Conservation (phyloP, 2,888 invertebrate genomes). For the Leucozona laternaria region DNA sequence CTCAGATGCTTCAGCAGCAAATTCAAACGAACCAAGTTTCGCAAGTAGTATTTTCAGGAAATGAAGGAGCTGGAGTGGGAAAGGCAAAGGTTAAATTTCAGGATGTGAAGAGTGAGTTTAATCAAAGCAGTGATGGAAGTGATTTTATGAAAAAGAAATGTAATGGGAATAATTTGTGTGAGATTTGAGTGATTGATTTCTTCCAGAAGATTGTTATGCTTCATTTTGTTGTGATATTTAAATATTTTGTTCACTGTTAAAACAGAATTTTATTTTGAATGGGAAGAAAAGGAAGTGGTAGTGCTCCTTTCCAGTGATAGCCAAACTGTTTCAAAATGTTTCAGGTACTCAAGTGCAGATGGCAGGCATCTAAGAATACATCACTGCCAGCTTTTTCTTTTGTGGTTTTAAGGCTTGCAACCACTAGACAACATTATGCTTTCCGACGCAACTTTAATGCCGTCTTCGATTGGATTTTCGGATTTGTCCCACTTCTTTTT, state of each 20-base stretch:
- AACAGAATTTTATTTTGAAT: neutral
- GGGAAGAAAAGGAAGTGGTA: neutral
- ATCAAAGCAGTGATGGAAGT: neutral
- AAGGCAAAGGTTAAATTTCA: slow-evolving; percentile 15
- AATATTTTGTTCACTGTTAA: neutral
- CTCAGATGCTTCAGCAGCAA: slow-evolving; percentile 77
- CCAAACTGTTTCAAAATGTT: neutral
- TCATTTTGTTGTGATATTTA: neutral
- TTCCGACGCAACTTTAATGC: too few relatives aligned
- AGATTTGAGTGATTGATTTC: neutral
- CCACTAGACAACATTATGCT: too few relatives aligned
- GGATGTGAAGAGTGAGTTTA: neutral
- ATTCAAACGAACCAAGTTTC: slow-evolving; percentile 65
- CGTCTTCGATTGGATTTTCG: too few relatives aligned
- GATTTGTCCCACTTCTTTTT: too few relatives aligned
- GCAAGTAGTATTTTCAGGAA: neutral
- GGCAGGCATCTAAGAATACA: neutral
- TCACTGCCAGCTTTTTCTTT: neutral
- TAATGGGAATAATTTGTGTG: neutral
- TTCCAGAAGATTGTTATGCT: neutral
- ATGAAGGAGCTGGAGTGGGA: neutral
- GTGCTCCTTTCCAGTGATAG: neutral
- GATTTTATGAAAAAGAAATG: slow-evolving; percentile 10
- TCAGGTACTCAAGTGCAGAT: neutral
- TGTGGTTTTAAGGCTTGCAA: too few relatives aligned